Conservation (phyloP, 2,797 vertebrate genomes). For the Anas acuta region DNA sequence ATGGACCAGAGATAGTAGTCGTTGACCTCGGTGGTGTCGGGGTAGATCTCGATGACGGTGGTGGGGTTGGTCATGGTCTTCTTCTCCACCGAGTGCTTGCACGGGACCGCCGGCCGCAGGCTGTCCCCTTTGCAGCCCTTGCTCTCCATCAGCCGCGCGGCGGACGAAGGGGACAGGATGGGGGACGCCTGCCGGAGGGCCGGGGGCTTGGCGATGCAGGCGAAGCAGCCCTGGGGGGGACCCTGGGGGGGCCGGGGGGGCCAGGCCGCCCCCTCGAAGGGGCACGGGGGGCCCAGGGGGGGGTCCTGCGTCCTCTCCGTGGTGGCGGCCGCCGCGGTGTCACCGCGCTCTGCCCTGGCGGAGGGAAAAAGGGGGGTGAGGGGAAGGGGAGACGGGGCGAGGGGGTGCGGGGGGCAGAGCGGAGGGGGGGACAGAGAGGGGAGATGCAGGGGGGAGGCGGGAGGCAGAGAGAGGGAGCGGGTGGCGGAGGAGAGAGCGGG, state of each 20-base stretch:
- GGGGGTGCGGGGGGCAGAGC: no score
- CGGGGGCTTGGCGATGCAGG: conserved; percentile 78
- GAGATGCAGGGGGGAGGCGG: not conserved
- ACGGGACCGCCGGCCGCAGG: conserved; percentile 66
- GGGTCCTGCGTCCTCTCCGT: conserved; percentile 80
- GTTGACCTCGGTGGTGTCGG: conserved; percentile 81
- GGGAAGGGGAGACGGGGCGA: not conserved
- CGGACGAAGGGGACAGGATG: conserved; percentile 70
- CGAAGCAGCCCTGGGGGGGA: conserved; percentile 75
- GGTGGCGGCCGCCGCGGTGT: conserved; percentile 73
- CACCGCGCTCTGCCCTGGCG: conserved; percentile 72
- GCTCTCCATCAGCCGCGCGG: conserved; percentile 79
- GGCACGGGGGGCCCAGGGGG: conserved; percentile 58
- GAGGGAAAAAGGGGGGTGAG: conserved; percentile 26
- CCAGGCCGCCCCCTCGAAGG: conserved; percentile 80
- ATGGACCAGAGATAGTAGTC: conserved; percentile 87
- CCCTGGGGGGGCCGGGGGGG: conserved; percentile 70
- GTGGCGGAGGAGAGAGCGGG: not conserved
- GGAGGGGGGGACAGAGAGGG: not conserved
- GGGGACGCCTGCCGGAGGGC: conserved; percentile 73
- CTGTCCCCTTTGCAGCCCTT: conserved; percentile 80
- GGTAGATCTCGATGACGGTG: conserved; percentile 80
- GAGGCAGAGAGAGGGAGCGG: not conserved
- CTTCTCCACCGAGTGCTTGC: conserved; percentile 81
- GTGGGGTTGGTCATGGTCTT: conserved; percentile 81